These are phyloP conservation scores for Anabas testudineus DNA, from an alignment of 2,797 vertebrate species.

Conservation along the genomic window DNA sequence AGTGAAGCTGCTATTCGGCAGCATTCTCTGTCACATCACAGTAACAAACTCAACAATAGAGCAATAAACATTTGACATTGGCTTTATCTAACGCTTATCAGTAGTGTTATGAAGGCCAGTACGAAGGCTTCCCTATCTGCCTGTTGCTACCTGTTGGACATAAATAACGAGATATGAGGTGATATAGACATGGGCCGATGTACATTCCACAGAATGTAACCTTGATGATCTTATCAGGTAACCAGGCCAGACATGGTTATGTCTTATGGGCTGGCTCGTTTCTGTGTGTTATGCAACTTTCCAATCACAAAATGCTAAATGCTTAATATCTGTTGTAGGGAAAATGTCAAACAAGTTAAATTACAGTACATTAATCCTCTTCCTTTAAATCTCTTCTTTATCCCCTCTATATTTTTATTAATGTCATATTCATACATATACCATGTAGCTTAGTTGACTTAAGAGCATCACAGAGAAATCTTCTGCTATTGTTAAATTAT, in stretches of 20 bases:
- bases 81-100: conserved; percentile 55
- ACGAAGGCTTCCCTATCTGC: conserved; percentile 35
- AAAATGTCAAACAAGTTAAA: not conserved
- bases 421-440: no score
- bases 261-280: not conserved
- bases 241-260: not conserved
- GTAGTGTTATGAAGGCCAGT: conserved; percentile 49
- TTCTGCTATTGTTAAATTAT: not conserved
- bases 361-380: not conserved
- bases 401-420: no score
- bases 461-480: not conserved
- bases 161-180: conserved; percentile 13
- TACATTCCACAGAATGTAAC: conserved; percentile 23
- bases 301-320: not conserved
- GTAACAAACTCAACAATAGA: conserved; percentile 5
- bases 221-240: conserved; percentile 39
- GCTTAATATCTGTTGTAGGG: not conserved
- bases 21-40: not conserved
- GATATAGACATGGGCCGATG: not conserved
- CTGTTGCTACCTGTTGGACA: not conserved
- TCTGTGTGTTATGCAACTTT: not conserved
- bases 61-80: conserved; percentile 24
- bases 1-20: not conserved
- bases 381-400: not conserved
- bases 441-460: no score